Conservation (phyloP, 1,140 invertebrate genomes). For the Rhynchophorus ferrugineus region DNA sequence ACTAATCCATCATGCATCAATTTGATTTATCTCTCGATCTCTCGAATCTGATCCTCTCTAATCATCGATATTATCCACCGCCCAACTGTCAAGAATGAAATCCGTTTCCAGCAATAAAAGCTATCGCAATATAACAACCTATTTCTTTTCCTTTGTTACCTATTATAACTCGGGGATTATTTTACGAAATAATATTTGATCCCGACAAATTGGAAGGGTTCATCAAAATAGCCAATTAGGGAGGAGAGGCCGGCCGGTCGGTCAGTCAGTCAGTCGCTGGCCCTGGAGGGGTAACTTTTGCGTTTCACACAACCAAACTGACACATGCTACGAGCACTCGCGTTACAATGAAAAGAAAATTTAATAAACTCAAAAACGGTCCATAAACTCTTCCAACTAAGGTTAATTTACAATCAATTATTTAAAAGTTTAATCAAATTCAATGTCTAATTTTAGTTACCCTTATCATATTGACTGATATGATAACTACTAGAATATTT, state of each 20-base stretch:
- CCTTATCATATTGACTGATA: too few relatives aligned
- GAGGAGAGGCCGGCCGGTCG: too few relatives aligned
- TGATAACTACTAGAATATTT: too few relatives aligned
- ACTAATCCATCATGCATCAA: too few relatives aligned
- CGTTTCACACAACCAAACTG: constrained; percentile 19
- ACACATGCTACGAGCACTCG: constrained; percentile 19
- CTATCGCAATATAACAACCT: background rate
- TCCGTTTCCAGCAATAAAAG: too few relatives aligned
- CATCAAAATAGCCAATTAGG: constrained; percentile 17
- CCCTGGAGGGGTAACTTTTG: constrained; percentile 10
- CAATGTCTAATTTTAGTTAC: too few relatives aligned
- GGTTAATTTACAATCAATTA: too few relatives aligned
- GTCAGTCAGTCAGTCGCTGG: constrained; percentile 14
- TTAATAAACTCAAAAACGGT: constrained; percentile 15
- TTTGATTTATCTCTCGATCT: too few relatives aligned
- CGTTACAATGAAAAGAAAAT: constrained; percentile 20
- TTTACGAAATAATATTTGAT: constrained; percentile 22
- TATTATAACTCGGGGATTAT: constrained; percentile 14
- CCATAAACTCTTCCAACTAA: constrained; percentile 1
- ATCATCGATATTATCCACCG: too few relatives aligned
- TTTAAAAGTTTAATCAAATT: too few relatives aligned
- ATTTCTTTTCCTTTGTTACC: constrained; percentile 7
- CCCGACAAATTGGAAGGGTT: constrained; percentile 23
- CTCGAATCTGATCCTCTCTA: too few relatives aligned
- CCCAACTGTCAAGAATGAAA: too few relatives aligned